A percentile compares a stretch with the other conserved stretches of the same genome.
phyloP scores from a whole-genome alignment of 37 sponge, comb jelly and placozoan species.

The Beroe ovata region DNA sequence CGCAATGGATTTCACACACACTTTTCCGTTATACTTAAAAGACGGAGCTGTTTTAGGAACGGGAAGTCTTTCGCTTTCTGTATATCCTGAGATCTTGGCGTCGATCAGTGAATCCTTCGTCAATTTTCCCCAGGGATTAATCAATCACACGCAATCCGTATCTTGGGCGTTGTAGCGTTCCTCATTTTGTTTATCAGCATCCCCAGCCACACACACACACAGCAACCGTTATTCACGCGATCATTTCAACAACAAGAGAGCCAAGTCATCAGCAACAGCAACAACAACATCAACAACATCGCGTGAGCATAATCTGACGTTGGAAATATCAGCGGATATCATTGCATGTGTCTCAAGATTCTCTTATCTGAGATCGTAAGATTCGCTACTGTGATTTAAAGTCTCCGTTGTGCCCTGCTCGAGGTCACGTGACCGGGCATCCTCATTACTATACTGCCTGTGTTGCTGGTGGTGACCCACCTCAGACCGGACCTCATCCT shows the following conservation, averaged over 20 bases:
- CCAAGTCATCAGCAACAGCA: neutral
- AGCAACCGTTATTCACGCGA: too few relatives aligned
- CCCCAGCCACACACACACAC: neutral
- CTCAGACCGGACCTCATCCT: neutral
- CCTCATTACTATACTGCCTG: too few relatives aligned
- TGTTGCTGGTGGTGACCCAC: neutral
- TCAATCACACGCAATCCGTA: too few relatives aligned
- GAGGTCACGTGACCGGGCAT: neutral
- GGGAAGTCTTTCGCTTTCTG: neutral
- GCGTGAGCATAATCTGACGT: neutral
- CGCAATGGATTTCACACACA: too few relatives aligned
- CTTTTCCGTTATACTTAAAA: too few relatives aligned
- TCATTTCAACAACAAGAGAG: too few relatives aligned
- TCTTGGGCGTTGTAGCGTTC: too few relatives aligned
- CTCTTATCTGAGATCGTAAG: neutral
- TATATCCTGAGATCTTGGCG: neutral
- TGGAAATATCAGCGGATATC: too few relatives aligned
- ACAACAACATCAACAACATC: neutral
- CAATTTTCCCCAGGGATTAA: too few relatives aligned
- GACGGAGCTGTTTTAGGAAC: too few relatives aligned
- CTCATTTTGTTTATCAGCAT: neutral
- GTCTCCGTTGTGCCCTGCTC: neutral
- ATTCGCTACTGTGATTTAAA: neutral
- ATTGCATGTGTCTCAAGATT: too few relatives aligned
- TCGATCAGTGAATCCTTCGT: neutral